Evolutionary conservation across 2,888 invertebrate genomes (phyloP).

Genomic region (Drosophila austrosaltans): DNA sequence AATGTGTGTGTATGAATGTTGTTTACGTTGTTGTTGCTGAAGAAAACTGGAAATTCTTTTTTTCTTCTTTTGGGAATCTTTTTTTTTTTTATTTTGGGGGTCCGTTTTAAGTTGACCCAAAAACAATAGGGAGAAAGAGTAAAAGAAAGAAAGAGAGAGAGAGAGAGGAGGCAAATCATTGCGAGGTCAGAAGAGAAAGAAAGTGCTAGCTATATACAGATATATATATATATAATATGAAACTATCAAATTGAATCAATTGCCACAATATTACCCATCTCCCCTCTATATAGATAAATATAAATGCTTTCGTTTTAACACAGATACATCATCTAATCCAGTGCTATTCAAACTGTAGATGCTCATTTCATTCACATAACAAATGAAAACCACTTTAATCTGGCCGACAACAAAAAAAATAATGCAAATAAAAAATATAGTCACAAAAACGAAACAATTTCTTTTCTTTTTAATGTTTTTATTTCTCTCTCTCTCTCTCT

Average conservation of each 20-base stretch:
- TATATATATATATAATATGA: neutral
- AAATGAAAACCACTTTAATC: neutral
- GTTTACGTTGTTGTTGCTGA: slow-evolving; percentile 30
- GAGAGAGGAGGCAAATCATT: slow-evolving; percentile 1
- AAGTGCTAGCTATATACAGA: neutral
- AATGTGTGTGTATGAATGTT: slow-evolving; percentile 52
- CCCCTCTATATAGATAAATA: neutral
- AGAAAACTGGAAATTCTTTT: slow-evolving; percentile 73
- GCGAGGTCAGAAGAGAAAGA: slow-evolving; percentile 1
- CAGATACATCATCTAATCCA: slow-evolving; percentile 1
- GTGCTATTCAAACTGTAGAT: slow-evolving; percentile 31
- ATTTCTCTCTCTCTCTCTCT: slow-evolving; percentile 6
- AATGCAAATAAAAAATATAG: too few relatives aligned
- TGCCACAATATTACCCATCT: too few relatives aligned
- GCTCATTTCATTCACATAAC: too few relatives aligned
- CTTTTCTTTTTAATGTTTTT: slow-evolving; percentile 5
- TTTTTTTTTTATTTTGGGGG: slow-evolving; percentile 20
- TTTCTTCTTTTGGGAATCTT: neutral
- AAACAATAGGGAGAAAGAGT: slow-evolving; percentile 44
- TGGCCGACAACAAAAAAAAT: neutral
- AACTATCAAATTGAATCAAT: neutral
- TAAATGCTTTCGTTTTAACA: neutral
- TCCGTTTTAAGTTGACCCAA: slow-evolving; percentile 62
- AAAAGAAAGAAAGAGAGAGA: neutral
- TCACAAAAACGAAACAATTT: slow-evolving; percentile 13